Percentiles rank a stretch among this genome's conserved stretches.
Evolutionary conservation across 2,888 invertebrate species (phyloP).

Genomic region (Nephrotoma flavescens): DNA sequence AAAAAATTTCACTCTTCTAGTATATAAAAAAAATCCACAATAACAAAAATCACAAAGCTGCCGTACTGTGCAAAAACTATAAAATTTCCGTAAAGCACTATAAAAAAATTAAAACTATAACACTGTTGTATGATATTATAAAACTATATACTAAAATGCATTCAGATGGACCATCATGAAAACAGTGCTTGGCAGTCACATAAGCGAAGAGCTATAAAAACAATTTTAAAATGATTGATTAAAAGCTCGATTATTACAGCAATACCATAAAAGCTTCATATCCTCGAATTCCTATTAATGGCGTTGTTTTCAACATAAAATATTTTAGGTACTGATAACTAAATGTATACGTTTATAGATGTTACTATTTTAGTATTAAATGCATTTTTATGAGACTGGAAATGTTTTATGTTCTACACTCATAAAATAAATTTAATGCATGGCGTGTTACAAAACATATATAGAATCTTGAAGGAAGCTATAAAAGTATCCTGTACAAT

Average conservation of each 20-base stretch:
- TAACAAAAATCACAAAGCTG: too few relatives aligned
- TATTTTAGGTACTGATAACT: too few relatives aligned
- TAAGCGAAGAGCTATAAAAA: background rate
- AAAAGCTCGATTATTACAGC: background rate
- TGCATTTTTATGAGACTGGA: too few relatives aligned
- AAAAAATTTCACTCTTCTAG: too few relatives aligned
- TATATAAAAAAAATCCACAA: too few relatives aligned
- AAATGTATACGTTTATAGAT: too few relatives aligned
- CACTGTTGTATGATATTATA: background rate
- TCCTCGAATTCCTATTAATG: background rate
- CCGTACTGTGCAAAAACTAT: background rate
- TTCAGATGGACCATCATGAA: background rate
- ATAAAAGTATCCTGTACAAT: too few relatives aligned
- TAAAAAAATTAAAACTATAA: background rate
- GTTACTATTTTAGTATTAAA: too few relatives aligned
- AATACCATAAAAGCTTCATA: background rate
- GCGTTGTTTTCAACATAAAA: background rate
- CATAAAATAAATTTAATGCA: too few relatives aligned
- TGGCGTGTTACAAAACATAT: too few relatives aligned
- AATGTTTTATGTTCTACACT: too few relatives aligned
- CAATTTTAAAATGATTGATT: background rate
- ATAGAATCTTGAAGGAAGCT: too few relatives aligned
- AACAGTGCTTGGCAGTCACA: background rate
- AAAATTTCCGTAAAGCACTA: background rate
- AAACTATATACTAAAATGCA: background rate